phyloP scores from a whole-genome alignment of 2,888 invertebrate genomes.

The Lasiommata megera region DNA sequence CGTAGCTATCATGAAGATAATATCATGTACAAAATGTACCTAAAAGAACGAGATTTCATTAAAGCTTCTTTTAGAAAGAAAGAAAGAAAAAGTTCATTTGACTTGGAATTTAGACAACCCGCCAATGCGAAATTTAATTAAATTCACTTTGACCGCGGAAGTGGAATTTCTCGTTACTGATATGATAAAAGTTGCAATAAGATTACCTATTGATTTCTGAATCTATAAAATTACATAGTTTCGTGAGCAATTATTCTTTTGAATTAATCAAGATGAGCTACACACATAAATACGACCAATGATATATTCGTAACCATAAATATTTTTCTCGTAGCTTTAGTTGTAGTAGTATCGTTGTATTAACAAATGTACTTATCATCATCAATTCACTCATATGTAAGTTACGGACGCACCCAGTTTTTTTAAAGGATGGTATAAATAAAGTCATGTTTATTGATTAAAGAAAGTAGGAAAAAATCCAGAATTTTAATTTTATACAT shows the following conservation, averaged over 20 bases:
- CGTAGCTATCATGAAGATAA: constrained; percentile 17
- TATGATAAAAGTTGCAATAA: constrained; percentile 68
- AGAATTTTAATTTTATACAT: too few relatives aligned
- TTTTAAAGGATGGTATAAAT: too few relatives aligned
- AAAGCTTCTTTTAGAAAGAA: constrained; percentile 56
- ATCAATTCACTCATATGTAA: too few relatives aligned
- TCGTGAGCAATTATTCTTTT: neutral
- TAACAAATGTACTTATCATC: too few relatives aligned
- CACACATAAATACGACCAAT: too few relatives aligned
- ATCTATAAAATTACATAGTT: neutral
- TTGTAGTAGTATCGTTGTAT: too few relatives aligned
- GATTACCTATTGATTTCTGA: constrained; percentile 47
- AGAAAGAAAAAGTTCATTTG: constrained; percentile 54
- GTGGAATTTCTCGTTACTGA: constrained; percentile 68
- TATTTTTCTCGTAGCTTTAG: too few relatives aligned
- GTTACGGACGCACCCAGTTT: too few relatives aligned
- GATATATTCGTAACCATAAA: too few relatives aligned
- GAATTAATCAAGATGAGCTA: too few relatives aligned
- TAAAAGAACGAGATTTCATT: constrained; percentile 60
- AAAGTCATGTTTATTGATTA: too few relatives aligned
- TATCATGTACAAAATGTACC: constrained; percentile 18
- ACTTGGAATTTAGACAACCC: constrained; percentile 71
- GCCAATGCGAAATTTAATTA: constrained; percentile 75
- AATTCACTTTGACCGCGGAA: constrained; percentile 72
- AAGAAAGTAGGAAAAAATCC: too few relatives aligned